Evolutionary conservation across 2,888 invertebrate species (phyloP).

Genomic region (Nemotelus pantherinus): DNA sequence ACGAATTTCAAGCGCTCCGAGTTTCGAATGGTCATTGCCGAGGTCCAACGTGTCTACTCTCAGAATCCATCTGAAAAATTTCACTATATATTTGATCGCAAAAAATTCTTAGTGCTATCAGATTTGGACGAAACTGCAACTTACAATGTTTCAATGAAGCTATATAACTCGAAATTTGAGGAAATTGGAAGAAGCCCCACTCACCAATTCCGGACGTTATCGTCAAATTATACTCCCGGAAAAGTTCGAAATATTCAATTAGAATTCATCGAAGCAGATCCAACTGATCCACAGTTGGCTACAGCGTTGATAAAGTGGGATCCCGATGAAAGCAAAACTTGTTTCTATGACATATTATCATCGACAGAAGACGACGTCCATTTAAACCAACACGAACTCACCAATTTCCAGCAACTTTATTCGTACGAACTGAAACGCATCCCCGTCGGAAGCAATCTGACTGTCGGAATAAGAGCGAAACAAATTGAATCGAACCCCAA

Average conservation of each 20-base stretch:
- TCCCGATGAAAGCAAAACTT: not conserved
- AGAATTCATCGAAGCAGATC: not conserved
- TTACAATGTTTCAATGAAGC: not conserved
- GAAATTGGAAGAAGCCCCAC: not conserved
- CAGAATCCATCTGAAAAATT: no score
- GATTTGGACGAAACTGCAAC: not conserved
- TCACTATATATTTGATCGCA: not conserved
- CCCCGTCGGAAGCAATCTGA: not conserved
- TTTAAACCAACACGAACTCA: not conserved
- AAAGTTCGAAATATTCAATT: not conserved
- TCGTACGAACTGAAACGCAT: not conserved
- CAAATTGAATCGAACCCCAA: not conserved
- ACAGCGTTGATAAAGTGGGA: conserved; percentile 8
- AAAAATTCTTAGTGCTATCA: not conserved
- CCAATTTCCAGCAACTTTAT: not conserved
- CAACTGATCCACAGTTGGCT: not conserved
- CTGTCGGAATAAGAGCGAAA: conserved; percentile 20
- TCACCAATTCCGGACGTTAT: conserved; percentile 2
- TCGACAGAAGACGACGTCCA: not conserved
- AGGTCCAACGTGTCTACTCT: no score
- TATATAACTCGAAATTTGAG: not conserved
- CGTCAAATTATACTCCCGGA: conserved; percentile 5
- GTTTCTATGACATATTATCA: conserved; percentile 14
- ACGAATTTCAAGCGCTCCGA: not conserved
- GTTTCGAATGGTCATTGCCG: no score